These are phyloP conservation scores for Orussus abietinus DNA, from an alignment of 1,140 invertebrate species.

Conservation along the genomic window DNA sequence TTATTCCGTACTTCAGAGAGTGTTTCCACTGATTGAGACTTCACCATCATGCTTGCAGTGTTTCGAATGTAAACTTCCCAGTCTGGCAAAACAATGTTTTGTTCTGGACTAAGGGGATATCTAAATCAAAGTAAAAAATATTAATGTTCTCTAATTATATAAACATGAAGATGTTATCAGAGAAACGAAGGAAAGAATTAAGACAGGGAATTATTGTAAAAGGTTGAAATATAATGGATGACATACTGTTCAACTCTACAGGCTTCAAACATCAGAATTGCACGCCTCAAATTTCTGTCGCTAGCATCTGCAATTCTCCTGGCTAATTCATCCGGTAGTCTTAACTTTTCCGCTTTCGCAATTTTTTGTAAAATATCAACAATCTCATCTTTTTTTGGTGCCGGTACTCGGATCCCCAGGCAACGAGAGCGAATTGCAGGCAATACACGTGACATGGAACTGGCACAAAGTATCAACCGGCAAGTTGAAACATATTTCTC, in stretches of 20 bases:
- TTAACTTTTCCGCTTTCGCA: conserved; percentile 83
- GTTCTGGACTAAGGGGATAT: conserved; percentile 80
- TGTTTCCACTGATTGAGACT: conserved; percentile 83
- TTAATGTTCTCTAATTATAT: conserved; percentile 1
- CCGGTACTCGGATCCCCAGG: conserved; percentile 83
- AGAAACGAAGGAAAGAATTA: conserved; percentile 9
- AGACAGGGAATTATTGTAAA: background rate
- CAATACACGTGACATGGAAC: conserved; percentile 91
- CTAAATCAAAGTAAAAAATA: conserved; percentile 38
- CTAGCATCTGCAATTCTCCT: conserved; percentile 74
- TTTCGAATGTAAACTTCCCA: conserved; percentile 89
- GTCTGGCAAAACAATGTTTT: conserved; percentile 83
- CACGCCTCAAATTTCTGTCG: conserved; percentile 87
- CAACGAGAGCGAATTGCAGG: conserved; percentile 94
- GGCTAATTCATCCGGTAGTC: conserved; percentile 74
- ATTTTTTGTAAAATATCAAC: conserved; percentile 62
- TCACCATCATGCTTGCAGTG: conserved; percentile 83
- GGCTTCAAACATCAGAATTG: conserved; percentile 91
- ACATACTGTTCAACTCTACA: conserved; percentile 79
- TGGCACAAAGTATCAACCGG: conserved; percentile 90
- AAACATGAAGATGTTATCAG: conserved; percentile 6
- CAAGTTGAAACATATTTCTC: conserved; percentile 97
- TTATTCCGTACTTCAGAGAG: conserved; percentile 80
- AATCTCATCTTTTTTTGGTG: conserved; percentile 80
- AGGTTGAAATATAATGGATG: conserved; percentile 6